A percentile compares a stretch with the other conserved stretches of the same genome.
These are phyloP conservation scores for Gymnodraco acuticeps DNA, from an alignment of 2,797 vertebrate species.

Conservation along the genomic window DNA sequence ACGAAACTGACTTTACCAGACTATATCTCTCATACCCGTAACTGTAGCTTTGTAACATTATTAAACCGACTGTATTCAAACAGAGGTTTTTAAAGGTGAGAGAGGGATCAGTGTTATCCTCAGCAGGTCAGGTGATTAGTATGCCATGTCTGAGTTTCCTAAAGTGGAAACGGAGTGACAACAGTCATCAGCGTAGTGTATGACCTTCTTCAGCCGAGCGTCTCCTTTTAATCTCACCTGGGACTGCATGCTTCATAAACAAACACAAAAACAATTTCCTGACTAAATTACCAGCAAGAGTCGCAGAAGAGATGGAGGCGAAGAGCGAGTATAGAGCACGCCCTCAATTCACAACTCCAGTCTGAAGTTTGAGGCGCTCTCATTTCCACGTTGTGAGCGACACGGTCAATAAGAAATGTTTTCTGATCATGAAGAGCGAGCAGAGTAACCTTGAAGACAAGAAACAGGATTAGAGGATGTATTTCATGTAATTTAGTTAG, in stretches of 20 bases:
- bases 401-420: slow-evolving; percentile 15
- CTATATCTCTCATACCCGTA: too few relatives aligned
- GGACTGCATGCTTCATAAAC: slow-evolving; percentile 75
- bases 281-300: slow-evolving; percentile 69
- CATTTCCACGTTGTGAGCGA: slow-evolving; percentile 29
- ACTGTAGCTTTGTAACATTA: too few relatives aligned
- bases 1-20: too few relatives aligned
- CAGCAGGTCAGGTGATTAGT: slow-evolving; percentile 51
- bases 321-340: slow-evolving; percentile 16
- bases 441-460: slow-evolving; percentile 41
- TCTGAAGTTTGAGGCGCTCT: slow-evolving; percentile 40
- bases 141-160: slow-evolving; percentile 36
- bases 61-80: too few relatives aligned
- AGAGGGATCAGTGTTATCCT: slow-evolving; percentile 50
- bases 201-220: slow-evolving; percentile 55
- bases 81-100: slow-evolving; percentile 44
- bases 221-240: slow-evolving; percentile 71
- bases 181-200: slow-evolving; percentile 24
- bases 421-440: slow-evolving; percentile 24
- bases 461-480: slow-evolving; percentile 3
- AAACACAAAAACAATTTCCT: slow-evolving; percentile 78
- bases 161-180: slow-evolving; percentile 43
- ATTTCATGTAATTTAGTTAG: neutral
- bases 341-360: slow-evolving; percentile 51
- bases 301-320: slow-evolving; percentile 50